Conservation (phyloP, 2,797 vertebrate species). For the Pteronotus mesoamericanus region DNA sequence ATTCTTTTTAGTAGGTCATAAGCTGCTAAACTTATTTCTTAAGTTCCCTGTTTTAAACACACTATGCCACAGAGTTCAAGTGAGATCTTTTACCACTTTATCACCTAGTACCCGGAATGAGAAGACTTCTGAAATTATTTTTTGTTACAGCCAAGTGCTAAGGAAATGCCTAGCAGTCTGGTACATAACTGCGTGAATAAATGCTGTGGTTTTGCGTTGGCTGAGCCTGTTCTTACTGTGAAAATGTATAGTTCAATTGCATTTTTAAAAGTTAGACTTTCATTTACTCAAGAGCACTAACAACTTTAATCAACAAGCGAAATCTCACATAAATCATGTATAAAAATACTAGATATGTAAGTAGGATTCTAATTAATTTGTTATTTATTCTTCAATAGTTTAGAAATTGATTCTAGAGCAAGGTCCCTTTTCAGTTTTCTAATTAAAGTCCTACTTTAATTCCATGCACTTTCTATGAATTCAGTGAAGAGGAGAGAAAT, state of each 20-base stretch:
- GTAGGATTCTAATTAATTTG: background rate
- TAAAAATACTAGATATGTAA: constrained; percentile 28
- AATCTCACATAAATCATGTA: background rate
- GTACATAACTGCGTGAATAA: background rate
- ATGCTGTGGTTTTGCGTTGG: background rate
- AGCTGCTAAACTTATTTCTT: background rate
- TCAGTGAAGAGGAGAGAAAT: background rate
- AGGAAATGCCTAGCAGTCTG: background rate
- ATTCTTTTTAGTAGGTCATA: background rate
- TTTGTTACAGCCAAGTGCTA: background rate
- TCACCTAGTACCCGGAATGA: background rate
- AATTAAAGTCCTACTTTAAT: constrained; percentile 3
- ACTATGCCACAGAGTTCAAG: background rate
- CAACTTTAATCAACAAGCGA: background rate
- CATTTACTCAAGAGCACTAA: background rate
- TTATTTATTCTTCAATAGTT: background rate
- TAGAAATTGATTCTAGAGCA: background rate
- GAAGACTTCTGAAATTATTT: background rate
- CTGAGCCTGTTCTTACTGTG: background rate
- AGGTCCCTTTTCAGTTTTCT: background rate
- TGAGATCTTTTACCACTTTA: background rate
- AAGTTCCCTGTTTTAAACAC: constrained; percentile 3
- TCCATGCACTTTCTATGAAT: background rate
- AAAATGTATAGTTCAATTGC: background rate
- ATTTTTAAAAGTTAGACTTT: background rate